phyloP scores from a whole-genome alignment of 2,113 vertebrate genomes.

The Brienomyrus longianalis region DNA sequence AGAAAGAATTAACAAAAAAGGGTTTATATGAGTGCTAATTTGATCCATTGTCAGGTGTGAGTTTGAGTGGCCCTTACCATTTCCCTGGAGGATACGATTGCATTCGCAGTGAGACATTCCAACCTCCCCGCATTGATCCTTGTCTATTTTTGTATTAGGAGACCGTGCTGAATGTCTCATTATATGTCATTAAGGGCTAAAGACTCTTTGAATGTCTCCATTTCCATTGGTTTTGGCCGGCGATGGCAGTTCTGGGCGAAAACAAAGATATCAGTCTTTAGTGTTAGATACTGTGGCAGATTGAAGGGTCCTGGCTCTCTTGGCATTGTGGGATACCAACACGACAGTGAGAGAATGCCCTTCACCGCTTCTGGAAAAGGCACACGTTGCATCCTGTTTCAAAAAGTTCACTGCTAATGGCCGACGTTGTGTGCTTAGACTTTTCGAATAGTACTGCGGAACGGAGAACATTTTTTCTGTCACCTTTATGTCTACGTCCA shows the following conservation, averaged over 20 bases:
- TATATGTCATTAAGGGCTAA: constrained; percentile 23
- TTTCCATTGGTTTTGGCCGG: background rate
- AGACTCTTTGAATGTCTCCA: background rate
- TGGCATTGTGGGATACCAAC: background rate
- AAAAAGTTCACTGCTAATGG: background rate
- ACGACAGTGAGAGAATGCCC: background rate
- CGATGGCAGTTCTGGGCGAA: background rate
- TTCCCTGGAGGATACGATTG: constrained; percentile 29
- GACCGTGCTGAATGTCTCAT: constrained; percentile 49
- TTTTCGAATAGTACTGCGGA: background rate
- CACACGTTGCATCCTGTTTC: background rate
- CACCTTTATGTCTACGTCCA: background rate
- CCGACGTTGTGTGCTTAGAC: background rate
- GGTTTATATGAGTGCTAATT: constrained; percentile 54
- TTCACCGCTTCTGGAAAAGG: background rate
- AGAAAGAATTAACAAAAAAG: background rate
- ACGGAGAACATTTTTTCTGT: background rate
- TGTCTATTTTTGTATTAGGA: background rate
- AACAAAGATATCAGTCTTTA: background rate
- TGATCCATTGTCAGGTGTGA: constrained; percentile 47
- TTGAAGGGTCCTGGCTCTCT: background rate
- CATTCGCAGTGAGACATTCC: constrained; percentile 35
- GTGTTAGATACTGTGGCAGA: background rate
- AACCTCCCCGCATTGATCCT: constrained; percentile 29
- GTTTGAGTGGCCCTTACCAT: background rate